Base-by-base conservation (phyloP, 1,140 invertebrate species). In the Drosophila pseudoobscura region DNA sequence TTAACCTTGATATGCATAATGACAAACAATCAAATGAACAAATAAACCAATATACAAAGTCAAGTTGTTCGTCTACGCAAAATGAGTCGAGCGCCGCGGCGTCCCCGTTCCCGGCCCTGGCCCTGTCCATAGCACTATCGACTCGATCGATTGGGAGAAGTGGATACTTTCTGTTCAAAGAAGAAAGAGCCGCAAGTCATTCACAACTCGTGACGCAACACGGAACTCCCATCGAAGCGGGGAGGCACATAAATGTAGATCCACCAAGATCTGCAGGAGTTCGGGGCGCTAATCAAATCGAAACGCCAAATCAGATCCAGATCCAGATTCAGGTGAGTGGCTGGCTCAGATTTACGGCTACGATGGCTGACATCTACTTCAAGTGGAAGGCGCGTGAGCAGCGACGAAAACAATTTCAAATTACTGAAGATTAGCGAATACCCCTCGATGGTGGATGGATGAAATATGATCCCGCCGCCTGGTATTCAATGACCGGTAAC, bases 1-100 rank as follows among this genome's bases (percentile, higher is more conserved):
- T 63, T 61, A 76, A 70, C 80, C 80, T 84, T 83, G 80, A 80
- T 83, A 84, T 78, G 80, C 77, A 84, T 75, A 85, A 72, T 61
- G 43, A 55, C 64, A 84, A 84, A 63, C 80, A 84, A 83, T 83
- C 71, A 63, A 57, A 47, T 56, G 41, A 60, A 65, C 60, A 78
- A 61, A 56, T 55, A 70, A 31, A 41, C 43, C 44, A 69, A 66
- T 62, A 31, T 29, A 35, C 45, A 71, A 76, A 58, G 44, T 53
- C 58, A 68, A 80, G 15, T 59, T 26, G 58, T 15, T 39, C 11
- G 22, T 56, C 44, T 45, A 53, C 31, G 57, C 58, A 78, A 35
- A 46, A 74, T 58, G 47, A 45, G n/a, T 41, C 44, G 41, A 24
- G 15, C 15, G 9, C 45, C 51, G 58, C 57, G 46, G 54, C 15